A percentile compares a stretch with the other conserved stretches of the same genome.
Conservation (phyloP, 1,140 invertebrate genomes). For the Drosophila lini region DNA sequence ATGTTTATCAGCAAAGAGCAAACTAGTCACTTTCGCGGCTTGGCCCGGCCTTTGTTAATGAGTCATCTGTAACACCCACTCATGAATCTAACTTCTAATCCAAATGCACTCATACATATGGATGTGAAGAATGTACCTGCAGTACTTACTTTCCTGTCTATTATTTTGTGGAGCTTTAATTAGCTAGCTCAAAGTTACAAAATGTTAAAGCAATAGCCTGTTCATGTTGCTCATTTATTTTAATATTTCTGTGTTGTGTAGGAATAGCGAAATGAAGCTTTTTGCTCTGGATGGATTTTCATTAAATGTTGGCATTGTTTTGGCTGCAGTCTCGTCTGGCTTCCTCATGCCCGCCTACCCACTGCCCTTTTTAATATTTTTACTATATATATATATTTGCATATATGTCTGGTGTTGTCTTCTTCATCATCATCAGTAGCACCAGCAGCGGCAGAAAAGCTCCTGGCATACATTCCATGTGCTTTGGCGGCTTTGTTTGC, state of each 20-base stretch:
- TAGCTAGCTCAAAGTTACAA: background rate
- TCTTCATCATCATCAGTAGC: slow-evolving; percentile 14
- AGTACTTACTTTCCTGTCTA: background rate
- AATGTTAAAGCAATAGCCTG: no score
- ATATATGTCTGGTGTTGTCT: slow-evolving; percentile 30
- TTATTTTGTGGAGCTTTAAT: background rate
- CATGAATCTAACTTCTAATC: slow-evolving; percentile 2
- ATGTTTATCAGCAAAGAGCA: slow-evolving; percentile 25
- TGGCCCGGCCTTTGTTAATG: background rate
- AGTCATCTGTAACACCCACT: slow-evolving; percentile 8
- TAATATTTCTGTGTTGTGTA: background rate
- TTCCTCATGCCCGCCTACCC: background rate
- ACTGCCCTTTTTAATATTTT: slow-evolving; percentile 19
- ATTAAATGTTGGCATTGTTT: slow-evolving; percentile 39
- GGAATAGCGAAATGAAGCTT: background rate
- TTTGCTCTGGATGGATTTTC: slow-evolving; percentile 26
- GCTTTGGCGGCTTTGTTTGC: slow-evolving; percentile 69
- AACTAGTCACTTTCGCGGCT: slow-evolving; percentile 11
- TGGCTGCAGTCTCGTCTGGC: slow-evolving; percentile 18
- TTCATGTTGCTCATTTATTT: background rate
- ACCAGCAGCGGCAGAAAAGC: slow-evolving; percentile 20
- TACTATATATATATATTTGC: slow-evolving; percentile 5
- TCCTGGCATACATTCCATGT: slow-evolving; percentile 55
- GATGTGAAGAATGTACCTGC: background rate
- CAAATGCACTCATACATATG: background rate